Evolutionary conservation across 2,888 invertebrate species (phyloP).

Genomic region (Drosophila diplacantha): DNA sequence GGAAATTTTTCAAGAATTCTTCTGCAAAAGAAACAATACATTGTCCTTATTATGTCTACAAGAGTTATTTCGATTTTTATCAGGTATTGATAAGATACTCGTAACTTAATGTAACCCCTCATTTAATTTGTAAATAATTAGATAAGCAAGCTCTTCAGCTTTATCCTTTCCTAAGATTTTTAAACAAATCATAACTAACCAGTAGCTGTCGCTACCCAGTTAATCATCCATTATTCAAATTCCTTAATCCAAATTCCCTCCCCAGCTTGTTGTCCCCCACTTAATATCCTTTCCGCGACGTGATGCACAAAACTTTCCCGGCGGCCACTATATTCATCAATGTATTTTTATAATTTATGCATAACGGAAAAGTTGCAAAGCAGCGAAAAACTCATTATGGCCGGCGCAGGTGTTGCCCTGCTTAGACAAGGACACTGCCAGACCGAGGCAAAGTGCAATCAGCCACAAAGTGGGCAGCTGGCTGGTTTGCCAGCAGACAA

Average conservation of each 20-base stretch:
- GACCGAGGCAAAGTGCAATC: conserved; percentile 22
- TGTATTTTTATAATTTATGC: conserved; percentile 26
- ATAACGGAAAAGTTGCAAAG: conserved; percentile 8
- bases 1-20: neutral
- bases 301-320: neutral
- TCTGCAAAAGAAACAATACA: neutral
- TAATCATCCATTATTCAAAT: neutral
- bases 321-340: conserved; percentile 10
- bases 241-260: neutral
- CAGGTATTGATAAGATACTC: neutral
- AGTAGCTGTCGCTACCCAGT: neutral
- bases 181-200: neutral
- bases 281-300: neutral
- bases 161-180: too few relatives aligned
- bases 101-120: too few relatives aligned
- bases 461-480: conserved; percentile 42
- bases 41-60: neutral
- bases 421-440: conserved; percentile 7
- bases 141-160: too few relatives aligned
- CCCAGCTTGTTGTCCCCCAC: neutral
- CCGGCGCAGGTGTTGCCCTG: conserved; percentile 6
- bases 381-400: conserved; percentile 32
- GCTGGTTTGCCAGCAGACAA: conserved; percentile 29
- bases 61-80: neutral
- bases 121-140: neutral